These are phyloP conservation scores for Camponotus floridanus DNA, from an alignment of 1,140 invertebrate genomes.

Conservation along the genomic window DNA sequence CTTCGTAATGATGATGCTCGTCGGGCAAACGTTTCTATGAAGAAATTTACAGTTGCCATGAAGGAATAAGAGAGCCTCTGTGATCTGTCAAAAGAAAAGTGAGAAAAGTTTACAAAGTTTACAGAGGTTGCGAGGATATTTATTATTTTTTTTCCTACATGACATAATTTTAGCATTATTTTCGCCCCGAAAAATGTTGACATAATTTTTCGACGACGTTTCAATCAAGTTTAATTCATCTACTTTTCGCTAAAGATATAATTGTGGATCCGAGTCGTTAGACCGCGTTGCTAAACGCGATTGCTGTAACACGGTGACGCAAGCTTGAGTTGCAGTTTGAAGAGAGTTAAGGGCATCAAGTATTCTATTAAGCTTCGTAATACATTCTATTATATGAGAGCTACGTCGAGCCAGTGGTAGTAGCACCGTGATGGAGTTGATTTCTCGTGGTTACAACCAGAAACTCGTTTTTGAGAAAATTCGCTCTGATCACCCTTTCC, in stretches of 20 bases:
- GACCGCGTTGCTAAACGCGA: neutral
- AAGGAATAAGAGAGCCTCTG: constrained; percentile 96
- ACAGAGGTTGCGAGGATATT: too few species aligned
- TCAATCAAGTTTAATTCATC: neutral
- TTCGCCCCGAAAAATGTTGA: neutral
- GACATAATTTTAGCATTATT: too few species aligned
- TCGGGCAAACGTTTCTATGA: constrained; percentile 97
- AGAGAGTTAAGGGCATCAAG: constrained; percentile 25
- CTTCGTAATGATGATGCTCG: constrained; percentile 97
- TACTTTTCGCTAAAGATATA: neutral
- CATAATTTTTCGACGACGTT: neutral
- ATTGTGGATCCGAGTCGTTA: neutral
- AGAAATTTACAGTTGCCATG: constrained; percentile 94
- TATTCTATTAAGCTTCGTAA: constrained; percentile 48
- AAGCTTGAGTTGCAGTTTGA: constrained; percentile 15
- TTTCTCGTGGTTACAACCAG: constrained; percentile 14
- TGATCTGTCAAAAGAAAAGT: constrained; percentile 90
- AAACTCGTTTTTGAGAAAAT: constrained; percentile 45
- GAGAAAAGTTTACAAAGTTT: neutral
- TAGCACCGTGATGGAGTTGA: neutral
- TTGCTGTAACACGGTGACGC: neutral
- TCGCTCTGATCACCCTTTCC: neutral
- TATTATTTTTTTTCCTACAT: too few species aligned
- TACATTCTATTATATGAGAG: constrained; percentile 42
- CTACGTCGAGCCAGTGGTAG: neutral